phyloP scores from a whole-genome alignment of 2,888 invertebrate genomes.

The Chrysina gloriosa region DNA sequence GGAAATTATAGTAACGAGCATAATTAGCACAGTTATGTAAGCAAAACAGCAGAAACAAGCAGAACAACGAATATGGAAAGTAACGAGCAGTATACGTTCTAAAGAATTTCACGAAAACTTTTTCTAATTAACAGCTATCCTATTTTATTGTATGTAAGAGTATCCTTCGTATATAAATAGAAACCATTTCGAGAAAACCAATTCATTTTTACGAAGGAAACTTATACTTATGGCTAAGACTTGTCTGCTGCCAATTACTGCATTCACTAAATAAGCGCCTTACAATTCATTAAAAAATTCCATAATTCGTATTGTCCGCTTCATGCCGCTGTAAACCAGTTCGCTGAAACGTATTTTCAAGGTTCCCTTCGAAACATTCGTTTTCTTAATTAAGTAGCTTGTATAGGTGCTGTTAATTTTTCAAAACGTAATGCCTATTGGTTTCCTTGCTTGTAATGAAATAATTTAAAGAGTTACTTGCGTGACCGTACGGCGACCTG shows the following conservation, averaged over 20 bases:
- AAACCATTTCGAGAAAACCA: too few species aligned
- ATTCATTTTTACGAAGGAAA: too few species aligned
- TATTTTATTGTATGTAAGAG: too few species aligned
- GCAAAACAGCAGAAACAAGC: too few species aligned
- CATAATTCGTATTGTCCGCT: slow-evolving; percentile 3
- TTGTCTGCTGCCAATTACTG: slow-evolving; percentile 9
- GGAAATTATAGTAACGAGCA: too few species aligned
- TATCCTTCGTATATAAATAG: too few species aligned
- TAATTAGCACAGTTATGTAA: too few species aligned
- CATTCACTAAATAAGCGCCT: not conserved
- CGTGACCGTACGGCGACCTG: not conserved
- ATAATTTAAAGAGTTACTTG: slow-evolving; percentile 24
- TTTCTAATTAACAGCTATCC: too few species aligned
- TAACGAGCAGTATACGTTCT: too few species aligned
- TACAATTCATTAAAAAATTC: slow-evolving; percentile 19
- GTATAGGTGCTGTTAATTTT: slow-evolving; percentile 5
- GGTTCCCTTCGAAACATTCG: not conserved
- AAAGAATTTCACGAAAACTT: too few species aligned
- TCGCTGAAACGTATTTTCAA: slow-evolving; percentile 6
- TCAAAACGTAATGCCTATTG: slow-evolving; percentile 18
- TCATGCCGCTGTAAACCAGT: not conserved
- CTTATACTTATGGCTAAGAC: too few species aligned
- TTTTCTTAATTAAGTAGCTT: slow-evolving; percentile 18
- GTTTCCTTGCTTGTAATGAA: slow-evolving; percentile 14
- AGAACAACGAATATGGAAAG: too few species aligned